Base-by-base conservation (phyloP, 2,113 vertebrate species). In the Rhizomys pruinosus region DNA sequence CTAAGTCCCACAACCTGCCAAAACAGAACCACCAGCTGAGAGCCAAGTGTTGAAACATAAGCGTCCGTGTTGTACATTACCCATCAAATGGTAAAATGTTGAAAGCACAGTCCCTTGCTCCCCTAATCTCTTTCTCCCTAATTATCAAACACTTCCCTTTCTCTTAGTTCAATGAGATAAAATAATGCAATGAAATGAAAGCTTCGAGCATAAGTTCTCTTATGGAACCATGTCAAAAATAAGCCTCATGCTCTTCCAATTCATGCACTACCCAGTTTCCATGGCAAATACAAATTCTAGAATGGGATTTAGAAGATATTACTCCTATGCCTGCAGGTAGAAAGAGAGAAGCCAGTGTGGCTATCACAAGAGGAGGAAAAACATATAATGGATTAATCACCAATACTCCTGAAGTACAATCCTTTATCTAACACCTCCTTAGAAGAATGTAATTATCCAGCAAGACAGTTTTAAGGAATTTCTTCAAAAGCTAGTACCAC, bases 361-460 rank as follows among this genome's bases (percentile, higher is more conserved):
- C 27, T 91, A 17, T 32, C 16, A 32, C 39, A 71, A 23, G 17
- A 5, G 61, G 34, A 37, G 29, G 12, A 39, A 55, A 2, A 32
- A 34, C 25, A 82, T 29, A 44, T 7, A 61, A 69, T 39, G 55
- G 37, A 44, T 79, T 79, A 61, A 78, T 39, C 55, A 32, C 17
- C 55, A 91, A 12, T 13, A 19, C 13, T 39, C 37, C 39, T 68
- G n/a, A 84, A 55, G 17, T 79, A 17, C 23, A 5, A 55, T 69
- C 15, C 37, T 34, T 79, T 34, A 86, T 66, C 52, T 84, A 55
- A 93, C 89, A 87, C 57, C 19, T 63, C 47, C 57, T 78, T 69
- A 52, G 72, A 92, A 59, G 27, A 96, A 74, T 13, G n/a, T 61
- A 89, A 87, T 80, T 94, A 92, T 71, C 44, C 44, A 93, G n/a